Conservation (phyloP, 2,888 invertebrate genomes). For the Drosophila rellima region DNA sequence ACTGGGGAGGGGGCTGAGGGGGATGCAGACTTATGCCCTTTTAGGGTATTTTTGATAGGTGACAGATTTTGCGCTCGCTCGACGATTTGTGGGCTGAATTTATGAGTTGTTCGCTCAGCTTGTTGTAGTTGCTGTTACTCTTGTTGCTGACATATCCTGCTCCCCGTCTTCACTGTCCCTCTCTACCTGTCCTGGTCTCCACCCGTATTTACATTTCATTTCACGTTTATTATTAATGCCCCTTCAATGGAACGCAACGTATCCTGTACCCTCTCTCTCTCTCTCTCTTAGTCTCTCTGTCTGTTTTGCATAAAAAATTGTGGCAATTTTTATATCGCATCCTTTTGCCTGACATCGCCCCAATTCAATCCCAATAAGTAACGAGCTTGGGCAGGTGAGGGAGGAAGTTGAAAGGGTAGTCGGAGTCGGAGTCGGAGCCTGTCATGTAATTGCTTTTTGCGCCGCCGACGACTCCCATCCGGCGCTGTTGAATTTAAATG, state of each 20-base stretch:
- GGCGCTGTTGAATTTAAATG: conserved; percentile 79
- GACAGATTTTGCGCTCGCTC: conserved; percentile 79
- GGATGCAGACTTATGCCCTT: conserved; percentile 79
- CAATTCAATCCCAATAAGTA: conserved; percentile 42
- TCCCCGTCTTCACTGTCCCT: neutral
- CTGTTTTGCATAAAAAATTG: conserved; percentile 65
- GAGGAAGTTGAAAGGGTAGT: neutral
- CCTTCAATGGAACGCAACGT: conserved; percentile 13
- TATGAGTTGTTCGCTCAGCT: conserved; percentile 77
- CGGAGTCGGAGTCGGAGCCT: conserved; percentile 27
- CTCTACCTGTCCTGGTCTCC: neutral
- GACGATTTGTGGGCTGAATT: conserved; percentile 75
- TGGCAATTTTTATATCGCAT: conserved; percentile 58
- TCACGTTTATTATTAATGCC: conserved; percentile 72
- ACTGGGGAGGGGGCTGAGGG: conserved; percentile 1
- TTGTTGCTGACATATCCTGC: conserved; percentile 49
- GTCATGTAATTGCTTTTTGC: conserved; percentile 81
- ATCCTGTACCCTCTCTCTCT: neutral
- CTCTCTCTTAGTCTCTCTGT: neutral
- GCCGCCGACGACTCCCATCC: conserved; percentile 36
- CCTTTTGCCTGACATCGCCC: conserved; percentile 39
- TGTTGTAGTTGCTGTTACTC: conserved; percentile 15
- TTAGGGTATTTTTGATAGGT: conserved; percentile 85
- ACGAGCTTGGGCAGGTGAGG: conserved; percentile 3
- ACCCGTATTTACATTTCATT: conserved; percentile 65